These are phyloP conservation scores for Mizuhopecten yessoensis DNA, from an alignment of 1,140 invertebrate genomes.

Conservation along the genomic window DNA sequence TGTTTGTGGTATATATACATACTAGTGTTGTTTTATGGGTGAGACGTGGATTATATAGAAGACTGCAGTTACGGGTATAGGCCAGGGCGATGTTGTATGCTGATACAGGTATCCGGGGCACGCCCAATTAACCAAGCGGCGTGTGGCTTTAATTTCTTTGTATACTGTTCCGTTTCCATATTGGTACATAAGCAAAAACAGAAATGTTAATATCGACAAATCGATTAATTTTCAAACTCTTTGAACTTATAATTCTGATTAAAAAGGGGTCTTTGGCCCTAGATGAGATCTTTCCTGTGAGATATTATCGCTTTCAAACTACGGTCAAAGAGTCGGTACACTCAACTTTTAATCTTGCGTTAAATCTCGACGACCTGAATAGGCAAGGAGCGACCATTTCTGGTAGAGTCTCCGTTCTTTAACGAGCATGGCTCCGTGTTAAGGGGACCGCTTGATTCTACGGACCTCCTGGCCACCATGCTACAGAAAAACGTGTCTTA, in stretches of 20 bases:
- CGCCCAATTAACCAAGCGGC: constrained; percentile 19
- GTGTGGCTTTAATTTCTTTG: neutral
- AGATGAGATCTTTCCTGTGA: neutral
- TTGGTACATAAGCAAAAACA: constrained; percentile 11
- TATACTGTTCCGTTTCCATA: neutral
- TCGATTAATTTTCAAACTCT: constrained; percentile 29
- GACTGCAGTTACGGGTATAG: neutral
- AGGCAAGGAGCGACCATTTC: neutral
- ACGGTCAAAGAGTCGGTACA: neutral
- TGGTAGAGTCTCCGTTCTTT: neutral
- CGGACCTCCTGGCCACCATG: neutral
- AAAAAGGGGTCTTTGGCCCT: constrained; percentile 12
- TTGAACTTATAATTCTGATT: constrained; percentile 12
- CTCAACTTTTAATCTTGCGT: neutral
- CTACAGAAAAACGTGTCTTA: neutral
- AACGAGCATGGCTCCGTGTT: neutral
- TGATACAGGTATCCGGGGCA: neutral
- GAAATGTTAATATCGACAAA: constrained; percentile 22
- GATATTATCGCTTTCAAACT: neutral
- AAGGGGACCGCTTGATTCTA: neutral
- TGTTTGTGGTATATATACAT: neutral
- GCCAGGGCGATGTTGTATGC: neutral
- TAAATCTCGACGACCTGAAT: neutral
- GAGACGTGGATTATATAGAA: neutral
- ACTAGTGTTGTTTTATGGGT: neutral